Percentiles rank a stretch among this genome's conserved stretches.
These are phyloP conservation scores for Parauchenoglanis punctatus DNA, from an alignment of 2,797 vertebrate genomes.

Conservation along the genomic window DNA sequence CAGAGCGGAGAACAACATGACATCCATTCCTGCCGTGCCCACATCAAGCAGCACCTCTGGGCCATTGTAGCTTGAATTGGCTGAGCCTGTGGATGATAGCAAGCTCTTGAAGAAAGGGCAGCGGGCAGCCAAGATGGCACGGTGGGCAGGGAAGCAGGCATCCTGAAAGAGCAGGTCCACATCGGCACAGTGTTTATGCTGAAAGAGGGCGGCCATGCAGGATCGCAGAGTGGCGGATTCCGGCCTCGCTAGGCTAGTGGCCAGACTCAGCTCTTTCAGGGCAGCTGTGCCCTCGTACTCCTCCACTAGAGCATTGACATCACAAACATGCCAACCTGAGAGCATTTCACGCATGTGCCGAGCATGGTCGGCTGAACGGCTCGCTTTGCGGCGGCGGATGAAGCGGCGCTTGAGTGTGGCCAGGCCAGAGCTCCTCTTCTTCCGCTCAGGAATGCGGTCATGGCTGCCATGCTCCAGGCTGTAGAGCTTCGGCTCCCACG, in stretches of 20 bases:
- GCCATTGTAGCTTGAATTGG: slow-evolving; percentile 84
- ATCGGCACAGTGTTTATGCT: slow-evolving; percentile 98
- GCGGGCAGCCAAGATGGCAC: slow-evolving; percentile 91
- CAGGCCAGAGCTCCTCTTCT: slow-evolving; percentile 97
- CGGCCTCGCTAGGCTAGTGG: slow-evolving; percentile 91
- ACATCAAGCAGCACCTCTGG: slow-evolving; percentile 96
- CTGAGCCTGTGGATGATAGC: slow-evolving; percentile 82
- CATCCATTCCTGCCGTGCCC: slow-evolving; percentile 94
- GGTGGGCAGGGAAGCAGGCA: slow-evolving; percentile 96
- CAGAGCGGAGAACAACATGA: slow-evolving; percentile 95
- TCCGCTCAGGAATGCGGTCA: slow-evolving; percentile 93
- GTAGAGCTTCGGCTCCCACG: slow-evolving; percentile 96
- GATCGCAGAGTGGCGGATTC: slow-evolving; percentile 89
- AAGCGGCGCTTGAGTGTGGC: slow-evolving; percentile 97
- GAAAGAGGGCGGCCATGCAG: slow-evolving; percentile 93
- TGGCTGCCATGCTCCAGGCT: slow-evolving; percentile 91
- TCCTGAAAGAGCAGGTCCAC: slow-evolving; percentile 99
- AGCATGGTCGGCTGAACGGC: slow-evolving; percentile 95
- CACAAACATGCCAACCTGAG: slow-evolving; percentile 94
- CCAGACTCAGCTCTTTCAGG: slow-evolving; percentile 96
- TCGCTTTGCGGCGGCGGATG: slow-evolving; percentile 95
- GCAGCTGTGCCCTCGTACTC: slow-evolving; percentile 96
- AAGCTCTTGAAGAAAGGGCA: slow-evolving; percentile 97
- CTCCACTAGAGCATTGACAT: slow-evolving; percentile 94
- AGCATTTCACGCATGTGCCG: slow-evolving; percentile 98